These are phyloP conservation scores for Zeus faber DNA, from an alignment of 2,113 vertebrate genomes.

Conservation along the genomic window DNA sequence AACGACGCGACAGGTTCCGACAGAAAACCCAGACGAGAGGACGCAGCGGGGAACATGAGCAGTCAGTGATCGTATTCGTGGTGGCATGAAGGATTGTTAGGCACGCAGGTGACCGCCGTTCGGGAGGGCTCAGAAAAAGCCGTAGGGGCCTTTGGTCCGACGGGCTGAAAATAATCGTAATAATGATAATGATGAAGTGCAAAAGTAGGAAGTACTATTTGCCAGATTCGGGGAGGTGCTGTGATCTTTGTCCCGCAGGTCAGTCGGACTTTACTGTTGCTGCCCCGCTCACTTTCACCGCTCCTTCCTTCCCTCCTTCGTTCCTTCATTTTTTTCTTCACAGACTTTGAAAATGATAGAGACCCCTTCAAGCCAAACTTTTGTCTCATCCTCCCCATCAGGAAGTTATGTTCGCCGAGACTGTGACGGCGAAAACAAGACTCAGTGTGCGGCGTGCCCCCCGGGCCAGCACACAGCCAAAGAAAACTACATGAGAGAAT, in stretches of 20 bases:
- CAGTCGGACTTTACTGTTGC: conserved; percentile 24
- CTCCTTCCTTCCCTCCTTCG: not conserved
- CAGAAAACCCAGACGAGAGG: too few relatives aligned
- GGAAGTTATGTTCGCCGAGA: conserved; percentile 28
- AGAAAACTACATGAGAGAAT: conserved; percentile 3
- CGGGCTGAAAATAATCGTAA: too few relatives aligned
- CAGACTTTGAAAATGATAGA: too few relatives aligned
- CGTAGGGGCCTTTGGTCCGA: too few relatives aligned
- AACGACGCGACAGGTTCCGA: not conserved
- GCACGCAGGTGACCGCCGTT: too few relatives aligned
- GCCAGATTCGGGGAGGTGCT: conserved; percentile 13
- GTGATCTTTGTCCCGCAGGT: conserved; percentile 52
- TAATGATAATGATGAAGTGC: conserved; percentile 21
- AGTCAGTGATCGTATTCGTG: too few relatives aligned
- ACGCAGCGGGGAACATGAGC: too few relatives aligned
- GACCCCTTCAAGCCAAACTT: too few relatives aligned
- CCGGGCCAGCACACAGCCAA: not conserved
- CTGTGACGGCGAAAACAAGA: not conserved
- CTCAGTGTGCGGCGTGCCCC: conserved; percentile 38
- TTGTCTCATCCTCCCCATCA: conserved; percentile 21
- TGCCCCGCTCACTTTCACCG: not conserved
- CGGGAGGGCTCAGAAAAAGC: too few relatives aligned
- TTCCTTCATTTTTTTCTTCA: not conserved
- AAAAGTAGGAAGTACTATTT: rapidly evolving
- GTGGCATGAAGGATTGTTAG: too few relatives aligned